Conservation (phyloP, 1,140 invertebrate genomes). For the Drosophila fuyamai region DNA sequence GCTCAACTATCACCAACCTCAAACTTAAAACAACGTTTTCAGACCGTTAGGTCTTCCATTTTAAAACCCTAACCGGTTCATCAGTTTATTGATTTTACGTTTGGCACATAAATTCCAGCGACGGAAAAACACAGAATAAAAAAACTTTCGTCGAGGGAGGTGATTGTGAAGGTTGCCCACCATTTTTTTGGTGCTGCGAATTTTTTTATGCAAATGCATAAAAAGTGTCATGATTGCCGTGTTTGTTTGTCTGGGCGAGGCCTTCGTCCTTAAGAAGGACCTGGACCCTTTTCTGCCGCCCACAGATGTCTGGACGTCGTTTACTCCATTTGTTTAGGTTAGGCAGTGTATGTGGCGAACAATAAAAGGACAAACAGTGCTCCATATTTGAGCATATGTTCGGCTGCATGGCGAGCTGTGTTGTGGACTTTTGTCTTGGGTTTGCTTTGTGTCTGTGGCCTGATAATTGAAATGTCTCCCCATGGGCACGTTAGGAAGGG, state of each 20-base stretch:
- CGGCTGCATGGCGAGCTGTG: slow-evolving; percentile 11
- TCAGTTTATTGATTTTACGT: slow-evolving; percentile 75
- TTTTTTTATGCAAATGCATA: slow-evolving; percentile 78
- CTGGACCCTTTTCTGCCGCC: slow-evolving; percentile 27
- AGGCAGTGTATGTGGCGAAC: slow-evolving; percentile 30
- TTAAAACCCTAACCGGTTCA: slow-evolving; percentile 49
- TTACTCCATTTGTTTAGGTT: slow-evolving; percentile 57
- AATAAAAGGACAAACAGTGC: slow-evolving; percentile 45
- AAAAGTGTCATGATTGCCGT: slow-evolving; percentile 82
- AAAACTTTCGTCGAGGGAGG: slow-evolving; percentile 48
- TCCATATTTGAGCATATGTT: slow-evolving; percentile 75
- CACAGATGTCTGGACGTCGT: slow-evolving; percentile 53
- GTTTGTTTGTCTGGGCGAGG: slow-evolving; percentile 65
- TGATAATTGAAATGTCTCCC: slow-evolving; percentile 80
- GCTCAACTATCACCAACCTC: slow-evolving; percentile 3
- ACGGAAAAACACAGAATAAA: slow-evolving; percentile 30
- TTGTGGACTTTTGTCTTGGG: slow-evolving; percentile 32
- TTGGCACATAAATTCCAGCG: slow-evolving; percentile 70
- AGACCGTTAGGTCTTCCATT: background rate
- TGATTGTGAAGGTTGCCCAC: slow-evolving; percentile 9
- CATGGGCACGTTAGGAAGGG: slow-evolving; percentile 43
- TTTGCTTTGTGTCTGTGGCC: slow-evolving; percentile 47
- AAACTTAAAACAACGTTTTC: slow-evolving; percentile 3
- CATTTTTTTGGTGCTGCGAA: slow-evolving; percentile 26
- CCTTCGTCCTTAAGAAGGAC: slow-evolving; percentile 38